phyloP scores from a whole-genome alignment of 64 coral and sea anemone genomes.

The Dendronephthya gigantea region DNA sequence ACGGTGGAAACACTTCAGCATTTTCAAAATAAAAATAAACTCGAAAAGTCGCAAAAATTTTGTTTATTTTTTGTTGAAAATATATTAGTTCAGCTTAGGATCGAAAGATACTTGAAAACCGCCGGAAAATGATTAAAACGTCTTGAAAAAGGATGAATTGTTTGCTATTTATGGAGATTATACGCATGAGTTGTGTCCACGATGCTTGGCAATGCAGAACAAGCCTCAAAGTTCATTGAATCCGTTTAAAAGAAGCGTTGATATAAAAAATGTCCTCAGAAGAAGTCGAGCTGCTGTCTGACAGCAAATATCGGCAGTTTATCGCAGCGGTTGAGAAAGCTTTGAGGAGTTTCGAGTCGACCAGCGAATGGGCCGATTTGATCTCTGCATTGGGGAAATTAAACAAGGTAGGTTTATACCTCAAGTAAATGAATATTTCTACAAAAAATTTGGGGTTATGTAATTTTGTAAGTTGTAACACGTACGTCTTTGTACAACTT shows the following conservation, averaged over 20 bases:
- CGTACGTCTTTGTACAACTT: too few relatives aligned
- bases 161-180: neutral
- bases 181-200: too few relatives aligned
- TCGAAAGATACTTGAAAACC: too few relatives aligned
- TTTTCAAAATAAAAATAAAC: too few relatives aligned
- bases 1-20: too few relatives aligned
- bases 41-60: too few relatives aligned
- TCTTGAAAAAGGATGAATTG: neutral
- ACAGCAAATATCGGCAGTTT: conserved; percentile 20
- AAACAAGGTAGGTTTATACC: neutral
- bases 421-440: too few relatives aligned
- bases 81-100: too few relatives aligned
- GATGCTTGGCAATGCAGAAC: neutral
- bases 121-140: too few relatives aligned
- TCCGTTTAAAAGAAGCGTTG: neutral
- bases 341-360: neutral
- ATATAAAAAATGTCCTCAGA: neutral
- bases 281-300: neutral
- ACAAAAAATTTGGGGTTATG: too few relatives aligned
- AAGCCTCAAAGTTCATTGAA: neutral
- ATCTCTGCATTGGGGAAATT: conserved; percentile 3
- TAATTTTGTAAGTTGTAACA: too few relatives aligned
- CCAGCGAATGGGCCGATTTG: conserved; percentile 3
- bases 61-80: too few relatives aligned
- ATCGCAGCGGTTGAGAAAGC: conserved; percentile 6